Percentiles rank a stretch among this genome's conserved stretches.
These are phyloP conservation scores for Aphodius sticticus DNA, from an alignment of 2,888 invertebrate species.

Conservation along the genomic window DNA sequence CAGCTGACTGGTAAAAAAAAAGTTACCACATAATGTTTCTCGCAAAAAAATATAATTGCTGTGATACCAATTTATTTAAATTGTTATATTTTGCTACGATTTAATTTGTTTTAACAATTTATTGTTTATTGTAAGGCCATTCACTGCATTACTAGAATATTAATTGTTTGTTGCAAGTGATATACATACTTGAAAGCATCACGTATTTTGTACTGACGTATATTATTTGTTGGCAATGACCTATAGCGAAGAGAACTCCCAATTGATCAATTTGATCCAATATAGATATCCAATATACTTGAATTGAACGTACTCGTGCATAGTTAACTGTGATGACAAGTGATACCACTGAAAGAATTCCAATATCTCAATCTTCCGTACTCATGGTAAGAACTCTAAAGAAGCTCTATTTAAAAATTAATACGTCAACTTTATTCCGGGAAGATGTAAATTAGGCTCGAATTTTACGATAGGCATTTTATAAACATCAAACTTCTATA, in stretches of 20 bases:
- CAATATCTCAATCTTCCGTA: too few species aligned
- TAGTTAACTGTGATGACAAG: too few species aligned
- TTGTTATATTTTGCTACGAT: background rate
- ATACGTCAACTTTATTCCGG: background rate
- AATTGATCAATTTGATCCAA: background rate
- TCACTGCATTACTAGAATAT: background rate
- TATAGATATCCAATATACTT: background rate
- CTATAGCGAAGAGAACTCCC: background rate
- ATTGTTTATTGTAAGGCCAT: background rate
- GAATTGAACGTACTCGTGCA: background rate
- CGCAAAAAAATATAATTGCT: too few species aligned
- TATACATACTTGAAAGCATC: background rate
- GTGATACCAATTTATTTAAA: background rate
- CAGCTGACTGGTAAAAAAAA: background rate
- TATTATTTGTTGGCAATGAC: background rate
- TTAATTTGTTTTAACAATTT: background rate
- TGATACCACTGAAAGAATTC: too few species aligned
- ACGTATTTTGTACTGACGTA: background rate
- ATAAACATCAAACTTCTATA: background rate
- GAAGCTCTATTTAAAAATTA: too few species aligned
- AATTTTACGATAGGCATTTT: background rate
- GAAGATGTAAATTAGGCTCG: background rate
- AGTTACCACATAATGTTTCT: too few species aligned
- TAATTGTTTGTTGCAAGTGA: background rate
- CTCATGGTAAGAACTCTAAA: too few species aligned